Evolutionary conservation across 1,140 invertebrate genomes (phyloP).

Genomic region (Heliconius eleuchia): DNA sequence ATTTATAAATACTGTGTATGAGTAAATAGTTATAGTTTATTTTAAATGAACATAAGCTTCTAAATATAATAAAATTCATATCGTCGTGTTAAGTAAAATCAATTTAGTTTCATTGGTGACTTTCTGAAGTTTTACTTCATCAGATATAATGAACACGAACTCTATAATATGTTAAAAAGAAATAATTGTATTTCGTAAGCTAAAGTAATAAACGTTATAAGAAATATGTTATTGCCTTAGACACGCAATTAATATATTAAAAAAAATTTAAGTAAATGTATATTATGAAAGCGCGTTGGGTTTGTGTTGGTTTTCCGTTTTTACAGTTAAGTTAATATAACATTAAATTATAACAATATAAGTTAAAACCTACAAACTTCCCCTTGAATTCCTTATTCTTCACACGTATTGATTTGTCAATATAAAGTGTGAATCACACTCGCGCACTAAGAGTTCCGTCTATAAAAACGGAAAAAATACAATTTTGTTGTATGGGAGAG

Average conservation of each 20-base stretch:
- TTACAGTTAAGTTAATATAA: not conserved
- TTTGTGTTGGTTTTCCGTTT: not conserved
- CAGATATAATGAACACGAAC: not conserved
- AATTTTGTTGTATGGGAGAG: too few species aligned
- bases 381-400: too few species aligned
- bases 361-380: slow-evolving; percentile 50
- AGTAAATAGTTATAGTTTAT: too few species aligned
- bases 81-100: not conserved
- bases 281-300: not conserved
- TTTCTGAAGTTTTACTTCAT: not conserved
- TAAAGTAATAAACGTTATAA: slow-evolving; percentile 26
- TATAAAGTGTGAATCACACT: too few species aligned
- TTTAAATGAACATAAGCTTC: not conserved
- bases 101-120: not conserved
- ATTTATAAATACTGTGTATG: too few species aligned
- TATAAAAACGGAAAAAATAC: too few species aligned
- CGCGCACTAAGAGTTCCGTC: too few species aligned
- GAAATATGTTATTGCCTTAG: slow-evolving; percentile 25
- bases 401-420: too few species aligned
- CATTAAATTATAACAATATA: not conserved
- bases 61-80: not conserved
- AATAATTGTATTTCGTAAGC: slow-evolving; percentile 9
- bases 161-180: not conserved
- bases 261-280: not conserved
- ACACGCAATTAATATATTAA: slow-evolving; percentile 28